Evolutionary conservation across 2,888 invertebrate genomes (phyloP), one percentile per base, ranked within the genome.

Genomic region (Polyommatus iphigenia): DNA sequence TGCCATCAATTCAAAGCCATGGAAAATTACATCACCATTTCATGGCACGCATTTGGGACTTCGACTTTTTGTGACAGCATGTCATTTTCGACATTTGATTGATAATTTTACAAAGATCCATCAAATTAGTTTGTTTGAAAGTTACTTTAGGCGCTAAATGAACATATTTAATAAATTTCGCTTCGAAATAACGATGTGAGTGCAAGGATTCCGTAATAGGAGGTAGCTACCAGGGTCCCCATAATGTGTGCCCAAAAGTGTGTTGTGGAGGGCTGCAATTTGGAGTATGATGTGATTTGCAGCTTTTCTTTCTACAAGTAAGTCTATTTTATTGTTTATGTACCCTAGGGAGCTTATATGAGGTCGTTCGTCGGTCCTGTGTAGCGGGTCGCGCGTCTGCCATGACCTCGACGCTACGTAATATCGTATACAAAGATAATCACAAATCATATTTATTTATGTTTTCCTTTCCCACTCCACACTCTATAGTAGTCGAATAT

Each of bases 21-120:
- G 86, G 83, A 83, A 86, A 89, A 91, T 93, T 93, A 93, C 93
- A 91, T 94, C 93, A 93, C 90, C 92, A 88, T 91, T 90, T 90
- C 91, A 91, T 91, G 91, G 92, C 91, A 91, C 90, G 91, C 92
- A 89, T 90, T 92, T 91, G 88, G 89, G 88, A 88, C 88, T 92
- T 92, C 91, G 92, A 92, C 92, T 92, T 93, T 93, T 92, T 91
- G 91, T 94, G 93, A 94, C 93, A 93, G 92, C 90, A 93, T 93
- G 93, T 94, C 93, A 94, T 92, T 94, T 93, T 92, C 91, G 93
- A 94, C 93, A 91, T 94, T 94, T 94, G 93, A 93, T 93, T 94
- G 93, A 94, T 93, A 94, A 93, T 93, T 94, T 93, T 93, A 90
- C 88, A 89, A 89, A 90, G 91, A 92, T 91, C 91, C 90, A 93